Conservation (phyloP, 2,113 vertebrate genomes). For the Toxostoma redivivum region DNA sequence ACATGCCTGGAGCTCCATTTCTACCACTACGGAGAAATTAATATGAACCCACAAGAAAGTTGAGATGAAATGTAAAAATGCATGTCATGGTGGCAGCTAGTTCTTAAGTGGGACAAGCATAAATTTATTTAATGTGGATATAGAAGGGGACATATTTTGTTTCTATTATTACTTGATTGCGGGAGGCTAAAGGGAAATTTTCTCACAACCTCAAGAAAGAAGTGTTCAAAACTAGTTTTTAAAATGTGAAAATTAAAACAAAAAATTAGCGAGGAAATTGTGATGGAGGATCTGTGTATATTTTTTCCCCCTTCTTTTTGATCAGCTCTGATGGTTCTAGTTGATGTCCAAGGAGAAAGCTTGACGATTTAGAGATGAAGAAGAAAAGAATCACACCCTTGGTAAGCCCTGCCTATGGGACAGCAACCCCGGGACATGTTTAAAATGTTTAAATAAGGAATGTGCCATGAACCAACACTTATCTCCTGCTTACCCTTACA, state of each 20-base stretch:
- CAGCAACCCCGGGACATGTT: neutral
- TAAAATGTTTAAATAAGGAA: neutral
- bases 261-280: neutral
- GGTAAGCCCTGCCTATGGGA: neutral
- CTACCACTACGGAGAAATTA: constrained; percentile 21
- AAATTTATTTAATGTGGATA: neutral
- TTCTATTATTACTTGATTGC: neutral
- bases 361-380: neutral
- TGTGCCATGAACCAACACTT: neutral
- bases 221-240: neutral
- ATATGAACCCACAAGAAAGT: constrained; percentile 19
- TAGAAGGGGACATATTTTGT: neutral
- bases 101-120: neutral
- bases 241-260: neutral
- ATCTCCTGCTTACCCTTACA: neutral
- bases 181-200: neutral
- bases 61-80: neutral
- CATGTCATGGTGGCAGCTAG: neutral
- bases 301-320: neutral
- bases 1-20: neutral
- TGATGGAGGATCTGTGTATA: neutral
- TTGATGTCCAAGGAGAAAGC: neutral
- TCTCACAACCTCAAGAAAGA: neutral
- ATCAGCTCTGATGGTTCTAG: neutral
- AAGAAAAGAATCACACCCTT: neutral